phyloP scores from a whole-genome alignment of 1,140 invertebrate species.

The Papilio glaucus region DNA sequence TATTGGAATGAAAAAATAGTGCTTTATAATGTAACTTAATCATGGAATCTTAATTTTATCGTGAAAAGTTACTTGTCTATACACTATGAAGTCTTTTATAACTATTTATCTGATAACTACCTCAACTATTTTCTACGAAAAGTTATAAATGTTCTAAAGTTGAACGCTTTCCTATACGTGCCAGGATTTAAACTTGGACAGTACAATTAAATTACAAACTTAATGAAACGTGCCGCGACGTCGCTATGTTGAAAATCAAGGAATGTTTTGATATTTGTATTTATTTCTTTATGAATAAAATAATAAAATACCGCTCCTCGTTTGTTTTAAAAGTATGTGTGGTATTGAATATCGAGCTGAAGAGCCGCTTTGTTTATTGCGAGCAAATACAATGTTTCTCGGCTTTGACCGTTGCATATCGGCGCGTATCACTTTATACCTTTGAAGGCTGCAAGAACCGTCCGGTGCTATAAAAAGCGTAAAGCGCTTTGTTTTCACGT shows the following conservation, averaged over 20 bases:
- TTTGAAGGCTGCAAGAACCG: conserved; percentile 51
- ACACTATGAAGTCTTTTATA: not conserved
- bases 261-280: not conserved
- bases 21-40: too few relatives aligned
- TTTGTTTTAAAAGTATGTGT: not conserved
- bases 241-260: conserved; percentile 31
- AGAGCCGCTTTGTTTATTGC: conserved; percentile 53
- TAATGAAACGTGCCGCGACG: conserved; percentile 45
- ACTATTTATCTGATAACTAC: conserved; percentile 8
- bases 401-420: conserved; percentile 52
- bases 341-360: conserved; percentile 44
- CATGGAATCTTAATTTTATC: not conserved
- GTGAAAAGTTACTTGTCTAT: not conserved
- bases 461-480: conserved; percentile 65
- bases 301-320: not conserved
- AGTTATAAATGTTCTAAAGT: conserved; percentile 42
- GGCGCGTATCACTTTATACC: conserved; percentile 59
- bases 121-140: conserved; percentile 38
- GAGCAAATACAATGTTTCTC: conserved; percentile 46
- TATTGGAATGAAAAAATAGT: too few relatives aligned
- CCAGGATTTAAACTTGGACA: conserved; percentile 43
- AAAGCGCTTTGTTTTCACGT: conserved; percentile 72
- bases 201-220: conserved; percentile 58
- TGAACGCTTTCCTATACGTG: conserved; percentile 49
- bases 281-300: not conserved